Percentiles rank a stretch among this genome's conserved stretches.
These are phyloP conservation scores for Muntiacus reevesi DNA, from an alignment of 2,113 vertebrate genomes.

Conservation along the genomic window DNA sequence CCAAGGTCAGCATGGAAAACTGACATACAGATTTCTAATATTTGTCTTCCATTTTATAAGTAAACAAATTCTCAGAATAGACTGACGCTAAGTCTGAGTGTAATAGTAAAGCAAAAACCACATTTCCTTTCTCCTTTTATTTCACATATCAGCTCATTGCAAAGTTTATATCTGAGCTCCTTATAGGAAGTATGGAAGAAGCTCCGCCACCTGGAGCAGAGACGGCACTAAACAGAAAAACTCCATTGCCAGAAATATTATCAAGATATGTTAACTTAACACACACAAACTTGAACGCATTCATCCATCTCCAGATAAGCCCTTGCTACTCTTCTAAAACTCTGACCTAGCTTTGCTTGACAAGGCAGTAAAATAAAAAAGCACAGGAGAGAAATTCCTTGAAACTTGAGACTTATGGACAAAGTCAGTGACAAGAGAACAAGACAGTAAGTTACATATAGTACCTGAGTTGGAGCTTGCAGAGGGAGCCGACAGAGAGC, in stretches of 20 bases:
- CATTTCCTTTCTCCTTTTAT: not conserved
- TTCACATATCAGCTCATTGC: not conserved
- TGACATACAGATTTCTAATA: not conserved
- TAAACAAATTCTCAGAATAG: not conserved
- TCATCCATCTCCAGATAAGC: not conserved
- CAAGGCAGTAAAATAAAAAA: not conserved
- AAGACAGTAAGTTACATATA: not conserved
- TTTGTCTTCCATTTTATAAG: slow-evolving; percentile 4
- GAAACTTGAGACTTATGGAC: not conserved
- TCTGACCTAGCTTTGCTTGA: not conserved
- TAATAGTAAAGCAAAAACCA: not conserved
- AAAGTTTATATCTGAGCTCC: not conserved
- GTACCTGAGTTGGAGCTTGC: not conserved
- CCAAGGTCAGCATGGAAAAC: not conserved
- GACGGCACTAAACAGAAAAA: not conserved
- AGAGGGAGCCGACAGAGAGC: not conserved
- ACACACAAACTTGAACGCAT: not conserved
- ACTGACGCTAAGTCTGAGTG: not conserved
- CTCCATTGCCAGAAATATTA: not conserved
- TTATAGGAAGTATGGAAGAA: not conserved
- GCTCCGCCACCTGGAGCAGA: not conserved
- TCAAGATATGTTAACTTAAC: not conserved
- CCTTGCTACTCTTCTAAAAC: not conserved
- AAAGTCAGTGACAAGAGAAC: slow-evolving; percentile 19
- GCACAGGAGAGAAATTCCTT: not conserved